Percentiles rank a stretch among this genome's conserved stretches.
These are phyloP conservation scores for Drosophila orena DNA, from an alignment of 1,140 invertebrate genomes.

Conservation along the genomic window DNA sequence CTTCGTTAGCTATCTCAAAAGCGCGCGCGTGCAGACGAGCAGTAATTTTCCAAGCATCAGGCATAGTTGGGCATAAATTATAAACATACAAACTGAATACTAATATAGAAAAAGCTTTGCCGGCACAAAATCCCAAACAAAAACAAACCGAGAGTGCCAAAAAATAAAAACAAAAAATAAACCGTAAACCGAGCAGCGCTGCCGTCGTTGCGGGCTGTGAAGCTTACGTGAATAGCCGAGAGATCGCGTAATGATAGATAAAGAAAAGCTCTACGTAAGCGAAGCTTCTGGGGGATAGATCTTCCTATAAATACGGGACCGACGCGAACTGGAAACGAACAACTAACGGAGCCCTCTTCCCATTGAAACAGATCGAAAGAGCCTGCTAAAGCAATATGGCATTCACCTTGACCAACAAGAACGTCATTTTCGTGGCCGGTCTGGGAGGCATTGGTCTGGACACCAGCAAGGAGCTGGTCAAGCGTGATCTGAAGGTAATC, in stretches of 20 bases:
- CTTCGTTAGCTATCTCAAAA: conserved; percentile 15
- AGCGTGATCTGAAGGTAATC: conserved; percentile 62
- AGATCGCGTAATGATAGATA: conserved; percentile 25
- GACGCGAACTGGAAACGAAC: conserved; percentile 4
- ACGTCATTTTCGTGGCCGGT: conserved; percentile 76
- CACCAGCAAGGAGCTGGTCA: conserved; percentile 67
- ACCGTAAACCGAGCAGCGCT: conserved; percentile 3
- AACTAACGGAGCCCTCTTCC: conserved; percentile 22
- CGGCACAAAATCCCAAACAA: conserved; percentile 27
- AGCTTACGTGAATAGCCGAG: neutral
- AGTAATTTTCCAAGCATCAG: conserved; percentile 52
- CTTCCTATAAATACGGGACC: conserved; percentile 63
- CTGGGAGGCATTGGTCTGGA: conserved; percentile 77
- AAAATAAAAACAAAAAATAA: conserved; percentile 25
- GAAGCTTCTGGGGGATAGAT: conserved; percentile 9
- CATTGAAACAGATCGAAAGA: conserved; percentile 38
- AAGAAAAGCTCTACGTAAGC: conserved; percentile 30
- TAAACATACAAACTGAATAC: conserved; percentile 15
- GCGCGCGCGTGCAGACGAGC: conserved; percentile 21
- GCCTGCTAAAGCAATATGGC: conserved; percentile 37
- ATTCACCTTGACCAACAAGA: conserved; percentile 64
- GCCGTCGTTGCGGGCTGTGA: neutral
- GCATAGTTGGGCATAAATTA: conserved; percentile 31
- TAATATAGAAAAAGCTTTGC: conserved; percentile 25
- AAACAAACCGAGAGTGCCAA: conserved; percentile 32